Conservation (phyloP, 2,888 invertebrate genomes). For the Teinopalpus imperialis region DNA sequence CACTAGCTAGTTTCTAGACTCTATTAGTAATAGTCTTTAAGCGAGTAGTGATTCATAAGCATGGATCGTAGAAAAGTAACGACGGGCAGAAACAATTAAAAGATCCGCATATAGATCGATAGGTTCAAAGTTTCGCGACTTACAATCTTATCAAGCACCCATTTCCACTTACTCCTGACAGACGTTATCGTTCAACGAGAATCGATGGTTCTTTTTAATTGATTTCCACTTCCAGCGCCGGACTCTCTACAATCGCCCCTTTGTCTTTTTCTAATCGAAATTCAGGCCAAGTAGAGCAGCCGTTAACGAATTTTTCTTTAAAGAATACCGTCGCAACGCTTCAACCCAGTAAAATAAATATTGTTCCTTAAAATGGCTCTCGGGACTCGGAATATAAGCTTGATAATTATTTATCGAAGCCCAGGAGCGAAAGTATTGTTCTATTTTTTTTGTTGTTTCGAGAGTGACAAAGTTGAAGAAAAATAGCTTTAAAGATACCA, state of each 20-base stretch:
- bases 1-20: no score
- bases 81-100: slow-evolving; percentile 37
- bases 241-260: slow-evolving; percentile 59
- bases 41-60: no score
- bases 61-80: slow-evolving; percentile 44
- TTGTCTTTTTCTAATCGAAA: slow-evolving; percentile 74
- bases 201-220: slow-evolving; percentile 78
- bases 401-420: slow-evolving; percentile 35
- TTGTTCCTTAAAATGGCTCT: slow-evolving; percentile 47
- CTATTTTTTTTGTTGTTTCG: no score
- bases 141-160: slow-evolving; percentile 55
- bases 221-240: slow-evolving; percentile 60
- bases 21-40: no score
- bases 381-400: slow-evolving; percentile 27
- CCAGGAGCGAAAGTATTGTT: no score
- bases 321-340: slow-evolving; percentile 42
- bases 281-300: slow-evolving; percentile 53
- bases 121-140: slow-evolving; percentile 57
- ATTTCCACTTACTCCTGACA: slow-evolving; percentile 41
- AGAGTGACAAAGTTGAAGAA: no score
- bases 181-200: slow-evolving; percentile 56
- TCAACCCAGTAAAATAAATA: slow-evolving; percentile 51
- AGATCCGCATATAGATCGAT: slow-evolving; percentile 61
- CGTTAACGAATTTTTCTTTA: slow-evolving; percentile 61
- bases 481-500: no score